A percentile compares a stretch with the other conserved stretches of the same genome.
Evolutionary conservation across 2,797 vertebrate genomes (phyloP).

Genomic region (Sebastes goodei): DNA sequence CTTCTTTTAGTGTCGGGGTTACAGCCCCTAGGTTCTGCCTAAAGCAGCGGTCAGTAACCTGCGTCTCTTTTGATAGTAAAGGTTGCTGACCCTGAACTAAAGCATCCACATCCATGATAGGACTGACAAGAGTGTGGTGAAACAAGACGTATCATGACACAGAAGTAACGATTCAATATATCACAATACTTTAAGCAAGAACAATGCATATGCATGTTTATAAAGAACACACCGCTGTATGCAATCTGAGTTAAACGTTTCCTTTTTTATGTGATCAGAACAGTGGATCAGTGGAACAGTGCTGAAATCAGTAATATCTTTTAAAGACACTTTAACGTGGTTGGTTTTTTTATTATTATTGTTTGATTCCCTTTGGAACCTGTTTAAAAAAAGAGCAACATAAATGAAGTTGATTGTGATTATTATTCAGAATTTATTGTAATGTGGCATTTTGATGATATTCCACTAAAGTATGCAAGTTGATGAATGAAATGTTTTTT

Average conservation of each 20-base stretch:
- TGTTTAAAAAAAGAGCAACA: background rate
- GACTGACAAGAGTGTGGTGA: background rate
- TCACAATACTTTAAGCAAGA: background rate
- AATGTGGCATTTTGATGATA: constrained; percentile 24
- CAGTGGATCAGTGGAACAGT: background rate
- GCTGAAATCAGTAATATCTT: background rate
- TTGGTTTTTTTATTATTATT: too few species aligned
- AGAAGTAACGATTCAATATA: background rate
- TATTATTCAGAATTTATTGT: constrained; percentile 12
- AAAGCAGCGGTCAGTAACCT: too few species aligned
- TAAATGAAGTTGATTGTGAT: background rate
- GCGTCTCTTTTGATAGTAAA: too few species aligned
- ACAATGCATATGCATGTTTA: background rate
- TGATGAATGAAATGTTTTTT: background rate
- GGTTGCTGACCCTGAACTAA: background rate
- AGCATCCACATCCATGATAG: background rate
- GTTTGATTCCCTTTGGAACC: background rate
- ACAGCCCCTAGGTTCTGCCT: background rate
- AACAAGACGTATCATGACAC: background rate
- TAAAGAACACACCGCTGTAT: background rate
- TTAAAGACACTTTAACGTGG: too few species aligned
- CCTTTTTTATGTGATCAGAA: background rate
- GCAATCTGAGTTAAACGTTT: background rate
- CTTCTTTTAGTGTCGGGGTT: background rate
- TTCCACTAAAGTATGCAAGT: background rate